These are phyloP conservation scores for Diglossa brunneiventris DNA, from an alignment of 2,113 vertebrate genomes.

Conservation along the genomic window DNA sequence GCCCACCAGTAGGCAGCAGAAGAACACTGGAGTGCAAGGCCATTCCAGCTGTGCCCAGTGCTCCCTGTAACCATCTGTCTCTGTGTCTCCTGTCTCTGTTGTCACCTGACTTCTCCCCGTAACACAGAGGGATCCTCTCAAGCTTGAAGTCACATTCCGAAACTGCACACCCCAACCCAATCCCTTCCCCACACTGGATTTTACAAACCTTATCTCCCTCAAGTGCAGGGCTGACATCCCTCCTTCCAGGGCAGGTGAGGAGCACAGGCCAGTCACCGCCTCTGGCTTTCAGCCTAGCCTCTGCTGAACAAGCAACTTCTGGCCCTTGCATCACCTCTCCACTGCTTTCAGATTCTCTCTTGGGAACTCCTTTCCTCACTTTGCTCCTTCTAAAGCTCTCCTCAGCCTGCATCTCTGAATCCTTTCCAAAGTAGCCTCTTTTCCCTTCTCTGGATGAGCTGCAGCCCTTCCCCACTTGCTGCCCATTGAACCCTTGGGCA, in stretches of 20 bases:
- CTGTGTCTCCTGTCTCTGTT: neutral
- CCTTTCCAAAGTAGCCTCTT: neutral
- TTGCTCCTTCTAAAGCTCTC: neutral
- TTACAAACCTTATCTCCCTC: neutral
- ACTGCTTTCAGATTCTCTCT: neutral
- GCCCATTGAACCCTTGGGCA: neutral
- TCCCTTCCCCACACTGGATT: neutral
- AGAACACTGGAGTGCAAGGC: neutral
- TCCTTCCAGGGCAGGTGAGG: neutral
- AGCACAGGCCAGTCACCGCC: neutral
- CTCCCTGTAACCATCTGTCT: neutral
- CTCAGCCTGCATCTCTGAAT: neutral
- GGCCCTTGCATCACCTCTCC: neutral
- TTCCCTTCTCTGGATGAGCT: neutral
- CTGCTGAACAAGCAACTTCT: neutral
- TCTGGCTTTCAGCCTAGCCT: neutral
- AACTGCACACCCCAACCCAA: neutral
- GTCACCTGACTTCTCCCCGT: rapidly evolving
- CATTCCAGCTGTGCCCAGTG: neutral
- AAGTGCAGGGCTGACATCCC: neutral
- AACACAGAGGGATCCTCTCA: neutral
- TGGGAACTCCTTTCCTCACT: neutral
- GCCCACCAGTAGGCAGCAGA: neutral
- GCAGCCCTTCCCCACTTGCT: neutral
- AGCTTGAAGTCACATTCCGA: neutral